A percentile compares a stretch with the other conserved stretches of the same genome.
phyloP scores from a whole-genome alignment of 2,113 vertebrate genomes.

The Donacobius atricapilla region DNA sequence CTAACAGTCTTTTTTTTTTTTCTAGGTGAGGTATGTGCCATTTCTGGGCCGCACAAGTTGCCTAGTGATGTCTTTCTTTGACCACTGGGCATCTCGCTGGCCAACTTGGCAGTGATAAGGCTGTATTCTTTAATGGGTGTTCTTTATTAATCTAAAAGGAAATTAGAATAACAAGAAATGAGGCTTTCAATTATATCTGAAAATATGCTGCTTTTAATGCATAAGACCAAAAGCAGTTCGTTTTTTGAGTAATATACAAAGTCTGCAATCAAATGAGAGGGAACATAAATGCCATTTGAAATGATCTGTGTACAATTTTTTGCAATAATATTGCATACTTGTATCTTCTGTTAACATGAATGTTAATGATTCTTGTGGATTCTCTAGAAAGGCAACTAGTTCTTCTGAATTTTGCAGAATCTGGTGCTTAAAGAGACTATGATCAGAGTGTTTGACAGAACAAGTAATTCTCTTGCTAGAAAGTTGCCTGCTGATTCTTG shows the following conservation, averaged over 20 bases:
- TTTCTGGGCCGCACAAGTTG: background rate
- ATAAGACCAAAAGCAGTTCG: background rate
- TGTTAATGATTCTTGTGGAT: background rate
- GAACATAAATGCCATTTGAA: background rate
- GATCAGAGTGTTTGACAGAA: background rate
- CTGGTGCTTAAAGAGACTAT: background rate
- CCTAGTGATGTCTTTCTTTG: background rate
- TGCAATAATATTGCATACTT: background rate
- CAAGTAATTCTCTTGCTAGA: background rate
- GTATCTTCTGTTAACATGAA: background rate
- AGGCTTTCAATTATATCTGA: background rate
- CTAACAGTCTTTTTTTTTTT: background rate
- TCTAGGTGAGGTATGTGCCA: fast-evolving
- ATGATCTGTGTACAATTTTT: background rate
- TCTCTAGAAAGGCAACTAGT: background rate
- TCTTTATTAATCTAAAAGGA: background rate
- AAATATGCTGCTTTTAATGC: background rate
- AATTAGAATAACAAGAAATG: background rate
- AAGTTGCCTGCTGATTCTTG: background rate
- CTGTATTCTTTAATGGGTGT: background rate
- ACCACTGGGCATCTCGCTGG: background rate
- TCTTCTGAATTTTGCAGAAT: background rate
- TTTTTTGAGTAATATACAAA: background rate
- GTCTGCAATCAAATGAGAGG: background rate
- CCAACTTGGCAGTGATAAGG: background rate